These are phyloP conservation scores for Semibalanus balanoides DNA, from an alignment of 1,140 invertebrate genomes.

Conservation along the genomic window DNA sequence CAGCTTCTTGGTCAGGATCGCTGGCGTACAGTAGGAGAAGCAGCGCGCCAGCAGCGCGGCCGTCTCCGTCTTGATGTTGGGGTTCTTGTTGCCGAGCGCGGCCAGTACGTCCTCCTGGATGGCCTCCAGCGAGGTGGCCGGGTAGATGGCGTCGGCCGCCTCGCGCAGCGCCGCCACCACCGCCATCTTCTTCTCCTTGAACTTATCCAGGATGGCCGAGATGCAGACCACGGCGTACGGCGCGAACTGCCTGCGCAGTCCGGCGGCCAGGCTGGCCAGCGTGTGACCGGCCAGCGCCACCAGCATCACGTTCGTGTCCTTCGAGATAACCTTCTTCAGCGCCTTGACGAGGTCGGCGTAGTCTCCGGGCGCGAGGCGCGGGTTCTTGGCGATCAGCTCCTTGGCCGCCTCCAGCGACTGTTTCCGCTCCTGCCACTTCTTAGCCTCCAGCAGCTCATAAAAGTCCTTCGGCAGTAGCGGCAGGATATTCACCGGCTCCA, in stretches of 20 bases:
- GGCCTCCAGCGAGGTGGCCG: slow-evolving; percentile 63
- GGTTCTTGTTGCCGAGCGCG: slow-evolving; percentile 88
- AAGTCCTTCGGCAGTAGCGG: slow-evolving; percentile 89
- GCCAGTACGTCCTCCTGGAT: slow-evolving; percentile 71
- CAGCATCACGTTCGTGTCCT: slow-evolving; percentile 91
- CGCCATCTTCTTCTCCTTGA: slow-evolving; percentile 91
- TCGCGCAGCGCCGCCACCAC: slow-evolving; percentile 74
- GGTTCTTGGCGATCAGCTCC: slow-evolving; percentile 50
- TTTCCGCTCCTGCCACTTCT: slow-evolving; percentile 95
- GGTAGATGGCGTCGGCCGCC: slow-evolving; percentile 80
- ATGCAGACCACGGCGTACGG: slow-evolving; percentile 67
- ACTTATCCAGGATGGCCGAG: slow-evolving; percentile 76
- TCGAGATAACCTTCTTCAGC: slow-evolving; percentile 78
- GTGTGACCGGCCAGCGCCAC: slow-evolving; percentile 76
- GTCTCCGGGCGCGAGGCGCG: slow-evolving; percentile 78
- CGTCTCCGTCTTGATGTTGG: slow-evolving; percentile 82
- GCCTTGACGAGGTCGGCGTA: slow-evolving; percentile 77
- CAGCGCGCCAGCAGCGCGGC: slow-evolving; percentile 71
- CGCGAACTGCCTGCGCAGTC: slow-evolving; percentile 74
- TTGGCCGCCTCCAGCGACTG: slow-evolving; percentile 73
- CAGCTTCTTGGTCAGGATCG: slow-evolving; percentile 77
- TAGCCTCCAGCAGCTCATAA: slow-evolving; percentile 74
- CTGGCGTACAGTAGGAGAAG: slow-evolving; percentile 61
- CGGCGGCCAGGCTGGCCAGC: slow-evolving; percentile 62
- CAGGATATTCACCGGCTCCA: slow-evolving; percentile 84